Evolutionary conservation across 2,888 invertebrate genomes (phyloP), one percentile per base, ranked within the genome.

Genomic region (Augiades crinisus): DNA sequence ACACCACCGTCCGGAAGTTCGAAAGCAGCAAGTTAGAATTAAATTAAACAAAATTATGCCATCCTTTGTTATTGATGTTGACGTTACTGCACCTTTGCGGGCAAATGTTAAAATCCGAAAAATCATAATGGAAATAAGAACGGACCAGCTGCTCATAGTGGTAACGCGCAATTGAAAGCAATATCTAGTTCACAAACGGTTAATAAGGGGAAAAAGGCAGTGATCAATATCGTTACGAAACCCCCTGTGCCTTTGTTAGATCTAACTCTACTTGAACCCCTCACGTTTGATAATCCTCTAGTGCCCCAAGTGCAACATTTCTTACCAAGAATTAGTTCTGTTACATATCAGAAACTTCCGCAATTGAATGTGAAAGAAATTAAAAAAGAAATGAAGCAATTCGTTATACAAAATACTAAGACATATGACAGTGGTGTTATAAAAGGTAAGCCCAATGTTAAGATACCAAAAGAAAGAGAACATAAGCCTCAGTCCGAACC

Each of bases 291-390:
- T 2, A 89, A 88, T 59, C 87, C 90, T 3, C 62, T 90, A 19
- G 90, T 89, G 10, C 84, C 89, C 6, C 90, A 89, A 78, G 76
- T 87, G 30, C 90, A 90, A 67, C 88, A 89, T 59, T 89, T 75
- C 60, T 70, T 90, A 40, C 90, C 90, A 5, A 77, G 76, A 66
- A 80, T 87, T 49, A 70, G 67, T 50, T 65, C 77, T 30, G 81
- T 78, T 4, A 84, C 75, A 1, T 86, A 85, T 55, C 68, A 75
- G 24, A 80, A 74, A 57, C 63, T 84, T 8, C 78, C 79, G 3
- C 61, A 72, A 34, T 56, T 62, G 8, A 66, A 75, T 54, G 51
- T 68, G 7, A 62, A 73, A 6, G 67, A 70, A 17, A 62, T 57
- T 7, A 79, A 79, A 53, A 74, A 78, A 47, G 70, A 78, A 34